These are phyloP conservation scores for Suricata suricatta DNA, from an alignment of 2,113 vertebrate genomes.

Conservation along the genomic window DNA sequence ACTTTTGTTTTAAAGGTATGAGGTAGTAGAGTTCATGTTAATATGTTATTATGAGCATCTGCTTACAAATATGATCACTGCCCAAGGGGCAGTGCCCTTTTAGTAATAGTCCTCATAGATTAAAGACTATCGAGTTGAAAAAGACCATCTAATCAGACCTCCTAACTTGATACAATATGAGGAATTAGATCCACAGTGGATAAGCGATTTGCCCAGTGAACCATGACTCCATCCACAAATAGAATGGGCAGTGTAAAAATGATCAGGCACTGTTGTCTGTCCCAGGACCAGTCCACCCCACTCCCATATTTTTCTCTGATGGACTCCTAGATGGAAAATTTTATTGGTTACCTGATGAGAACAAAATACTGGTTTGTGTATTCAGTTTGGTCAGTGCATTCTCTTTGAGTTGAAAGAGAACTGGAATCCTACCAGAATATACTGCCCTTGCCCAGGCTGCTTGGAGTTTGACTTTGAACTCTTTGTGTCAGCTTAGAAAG, in stretches of 20 bases:
- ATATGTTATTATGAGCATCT: neutral
- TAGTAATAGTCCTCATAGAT: neutral
- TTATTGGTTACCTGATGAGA: neutral
- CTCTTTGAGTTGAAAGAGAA: neutral
- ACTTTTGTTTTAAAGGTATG: neutral
- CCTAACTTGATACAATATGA: neutral
- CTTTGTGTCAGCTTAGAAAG: neutral
- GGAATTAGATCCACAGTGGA: neutral
- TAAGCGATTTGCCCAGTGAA: neutral
- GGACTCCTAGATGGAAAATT: neutral
- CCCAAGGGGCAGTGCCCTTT: neutral
- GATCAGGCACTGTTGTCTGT: neutral
- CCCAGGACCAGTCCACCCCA: neutral
- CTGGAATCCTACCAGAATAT: neutral
- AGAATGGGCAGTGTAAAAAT: neutral
- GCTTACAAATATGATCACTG: too few species aligned
- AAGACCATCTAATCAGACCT: neutral
- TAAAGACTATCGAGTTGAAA: neutral
- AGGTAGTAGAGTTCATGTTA: neutral
- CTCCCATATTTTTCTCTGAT: neutral
- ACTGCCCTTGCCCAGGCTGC: neutral
- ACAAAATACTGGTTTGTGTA: neutral
- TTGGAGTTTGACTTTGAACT: neutral
- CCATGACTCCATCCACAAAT: neutral
- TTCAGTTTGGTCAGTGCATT: neutral